A percentile compares a stretch with the other conserved stretches of the same genome.
Conservation (phyloP, 2,888 invertebrate species). For the Pharmacophagus antenor region DNA sequence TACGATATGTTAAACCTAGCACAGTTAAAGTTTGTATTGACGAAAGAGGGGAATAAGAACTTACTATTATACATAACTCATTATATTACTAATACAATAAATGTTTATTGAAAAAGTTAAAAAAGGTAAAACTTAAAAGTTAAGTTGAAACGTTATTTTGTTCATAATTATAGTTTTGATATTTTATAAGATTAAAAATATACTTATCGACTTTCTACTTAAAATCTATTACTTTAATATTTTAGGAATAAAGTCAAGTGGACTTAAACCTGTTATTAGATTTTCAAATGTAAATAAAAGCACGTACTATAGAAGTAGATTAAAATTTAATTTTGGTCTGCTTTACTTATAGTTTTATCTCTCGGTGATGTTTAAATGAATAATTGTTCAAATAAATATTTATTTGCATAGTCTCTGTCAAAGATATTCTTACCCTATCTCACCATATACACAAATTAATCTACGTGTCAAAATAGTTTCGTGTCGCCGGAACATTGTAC, state of each 20-base stretch:
- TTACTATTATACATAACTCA: too few relatives aligned
- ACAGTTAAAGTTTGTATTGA: too few relatives aligned
- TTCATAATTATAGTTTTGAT: neutral
- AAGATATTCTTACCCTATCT: constrained; percentile 23
- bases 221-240: too few relatives aligned
- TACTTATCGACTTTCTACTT: too few relatives aligned
- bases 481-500: constrained; percentile 58
- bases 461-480: constrained; percentile 60
- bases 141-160: neutral
- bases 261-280: too few relatives aligned
- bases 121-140: neutral
- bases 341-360: neutral
- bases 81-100: too few relatives aligned
- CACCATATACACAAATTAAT: constrained; percentile 55
- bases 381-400: constrained; percentile 12
- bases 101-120: too few relatives aligned
- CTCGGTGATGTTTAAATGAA: neutral
- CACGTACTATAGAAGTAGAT: neutral
- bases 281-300: too few relatives aligned
- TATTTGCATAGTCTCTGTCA: constrained; percentile 6
- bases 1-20: too few relatives aligned
- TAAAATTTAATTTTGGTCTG: neutral
- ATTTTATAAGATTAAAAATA: too few relatives aligned
- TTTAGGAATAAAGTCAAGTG: too few relatives aligned
- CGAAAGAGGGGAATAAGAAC: too few relatives aligned